Evolutionary conservation across 2,888 invertebrate species (phyloP), one percentile per base, ranked within the genome.

Genomic region (Noctua pronuba): DNA sequence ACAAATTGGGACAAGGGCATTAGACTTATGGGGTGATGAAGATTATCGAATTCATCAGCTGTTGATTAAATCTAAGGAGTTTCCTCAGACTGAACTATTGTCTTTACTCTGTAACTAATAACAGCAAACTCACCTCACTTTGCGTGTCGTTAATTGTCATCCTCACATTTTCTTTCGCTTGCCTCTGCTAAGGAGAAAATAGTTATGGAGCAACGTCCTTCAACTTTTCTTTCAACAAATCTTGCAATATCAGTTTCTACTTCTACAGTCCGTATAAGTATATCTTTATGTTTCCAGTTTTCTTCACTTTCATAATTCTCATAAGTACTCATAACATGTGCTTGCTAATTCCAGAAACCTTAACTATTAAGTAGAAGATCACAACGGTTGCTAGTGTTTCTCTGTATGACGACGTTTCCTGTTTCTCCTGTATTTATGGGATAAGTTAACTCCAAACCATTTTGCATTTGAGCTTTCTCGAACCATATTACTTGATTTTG

Each of bases 301-400:
- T 21, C 41, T 46, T 69, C 31, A 79, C 80, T 88, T 67, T 79
- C 80, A 77, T 81, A 77, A 75, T 75, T 75, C 44, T 75, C 66
- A 71, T 75, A 72, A 82, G 65, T 60, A 55, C 69, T 66, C 49
- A 62, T 84, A 83, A 77, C 72, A 83, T 65, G 13, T 67, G 58
- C 41, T 73, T 52, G 73, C 73, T 79, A 79, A 85, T 87, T 78
- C 75, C 76, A 87, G 73, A 71, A 85, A 81, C 68, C n/a, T 67
- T 31, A 67, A 52, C 52, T 67, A 77, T 72, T 77, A 67, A 74
- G 71, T 69, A 71, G 78, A 82, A 58, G 38, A 73, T 77, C 77
- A 60, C 60, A 71, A 74, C 71, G 60, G 44, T 38, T 41, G 35
- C 60, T 44, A 70, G 46, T 60, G 60, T 69, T 62, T 74, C 62